Percentiles rank a stretch among this genome's conserved stretches.
Evolutionary conservation across 2,888 invertebrate species (phyloP).

Genomic region (Lissonota sp.): DNA sequence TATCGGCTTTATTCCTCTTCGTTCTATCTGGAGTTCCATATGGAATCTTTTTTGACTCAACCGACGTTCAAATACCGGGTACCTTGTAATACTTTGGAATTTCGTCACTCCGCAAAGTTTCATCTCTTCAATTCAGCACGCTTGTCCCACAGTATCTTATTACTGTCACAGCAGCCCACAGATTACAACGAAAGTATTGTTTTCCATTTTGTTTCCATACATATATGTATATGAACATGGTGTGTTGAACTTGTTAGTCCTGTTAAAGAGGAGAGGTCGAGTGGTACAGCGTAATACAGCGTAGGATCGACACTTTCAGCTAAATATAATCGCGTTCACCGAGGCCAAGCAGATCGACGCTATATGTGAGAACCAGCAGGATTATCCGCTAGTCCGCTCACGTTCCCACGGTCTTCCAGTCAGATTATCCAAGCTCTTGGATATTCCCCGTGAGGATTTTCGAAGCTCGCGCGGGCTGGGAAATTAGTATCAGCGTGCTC

Average conservation of each 20-base stretch:
- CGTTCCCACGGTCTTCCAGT: conserved; percentile 66
- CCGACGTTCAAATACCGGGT: no score
- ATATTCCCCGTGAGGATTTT: conserved; percentile 65
- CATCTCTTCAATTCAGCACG: no score
- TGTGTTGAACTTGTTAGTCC: conserved; percentile 20
- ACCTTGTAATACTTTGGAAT: neutral
- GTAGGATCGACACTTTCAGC: conserved; percentile 52
- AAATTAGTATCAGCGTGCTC: conserved; percentile 63
- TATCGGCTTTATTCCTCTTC: conserved; percentile 12
- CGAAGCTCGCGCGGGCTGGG: conserved; percentile 56
- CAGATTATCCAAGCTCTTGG: conserved; percentile 61
- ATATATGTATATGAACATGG: conserved; percentile 40
- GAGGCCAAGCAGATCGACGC: conserved; percentile 16
- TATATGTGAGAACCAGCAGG: conserved; percentile 53
- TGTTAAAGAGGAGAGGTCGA: conserved; percentile 18
- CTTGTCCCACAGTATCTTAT: no score
- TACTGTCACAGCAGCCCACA: neutral
- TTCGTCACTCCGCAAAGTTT: neutral
- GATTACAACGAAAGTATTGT: conserved; percentile 15
- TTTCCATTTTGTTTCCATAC: conserved; percentile 20
- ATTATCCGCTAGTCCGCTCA: conserved; percentile 68
- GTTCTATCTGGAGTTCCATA: neutral
- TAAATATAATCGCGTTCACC: conserved; percentile 50
- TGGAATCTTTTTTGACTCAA: neutral
- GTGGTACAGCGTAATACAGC: conserved; percentile 13